A percentile compares a stretch with the other conserved stretches of the same genome.
Conservation (phyloP, 2,113 vertebrate species). For the Micronisus gabar region DNA sequence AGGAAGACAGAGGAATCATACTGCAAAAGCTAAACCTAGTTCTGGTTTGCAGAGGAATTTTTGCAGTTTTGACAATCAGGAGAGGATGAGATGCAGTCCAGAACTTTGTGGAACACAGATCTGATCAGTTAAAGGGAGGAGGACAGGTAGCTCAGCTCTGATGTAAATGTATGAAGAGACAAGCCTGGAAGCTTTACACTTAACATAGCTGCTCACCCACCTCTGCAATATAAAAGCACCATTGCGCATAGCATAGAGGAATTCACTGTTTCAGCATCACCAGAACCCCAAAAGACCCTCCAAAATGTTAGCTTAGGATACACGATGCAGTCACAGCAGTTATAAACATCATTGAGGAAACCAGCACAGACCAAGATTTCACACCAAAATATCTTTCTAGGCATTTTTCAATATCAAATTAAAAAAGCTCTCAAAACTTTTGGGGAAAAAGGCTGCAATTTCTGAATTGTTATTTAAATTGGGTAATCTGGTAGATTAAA, state of each 20-base stretch:
- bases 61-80: not conserved
- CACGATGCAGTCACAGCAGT: not conserved
- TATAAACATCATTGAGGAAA: not conserved
- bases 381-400: not conserved
- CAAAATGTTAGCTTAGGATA: not conserved
- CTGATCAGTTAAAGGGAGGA: not conserved
- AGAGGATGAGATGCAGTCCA: not conserved
- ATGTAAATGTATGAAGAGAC: not conserved
- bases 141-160: not conserved
- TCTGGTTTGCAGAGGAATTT: not conserved
- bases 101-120: not conserved
- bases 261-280: not conserved
- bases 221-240: not conserved
- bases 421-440: not conserved
- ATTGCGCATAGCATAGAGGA: rapidly evolving
- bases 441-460: not conserved
- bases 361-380: not conserved
- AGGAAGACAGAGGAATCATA: not conserved
- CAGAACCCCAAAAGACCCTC: not conserved
- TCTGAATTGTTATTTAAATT: not conserved
- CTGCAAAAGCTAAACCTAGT: not conserved
- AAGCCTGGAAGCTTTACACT: not conserved
- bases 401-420: not conserved
- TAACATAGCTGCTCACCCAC: not conserved
- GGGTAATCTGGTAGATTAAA: not conserved